A percentile compares a stretch with the other conserved stretches of the same genome.
phyloP scores from a whole-genome alignment of 2,797 vertebrate species.

The Poliocrania exsul region DNA sequence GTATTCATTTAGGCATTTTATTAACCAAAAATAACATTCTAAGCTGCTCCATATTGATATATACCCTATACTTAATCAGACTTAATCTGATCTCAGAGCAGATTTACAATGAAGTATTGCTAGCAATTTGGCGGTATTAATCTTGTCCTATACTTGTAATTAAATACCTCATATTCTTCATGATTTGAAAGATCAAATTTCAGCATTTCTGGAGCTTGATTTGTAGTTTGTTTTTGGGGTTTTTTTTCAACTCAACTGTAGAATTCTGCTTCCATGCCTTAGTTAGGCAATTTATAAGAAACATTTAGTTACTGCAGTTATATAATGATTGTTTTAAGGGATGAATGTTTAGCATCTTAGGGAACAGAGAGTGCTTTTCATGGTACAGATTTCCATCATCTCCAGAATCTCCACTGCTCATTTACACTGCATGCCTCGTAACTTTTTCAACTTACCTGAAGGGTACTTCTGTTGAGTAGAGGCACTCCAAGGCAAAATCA shows the following conservation, averaged over 20 bases:
- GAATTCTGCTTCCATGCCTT: background rate
- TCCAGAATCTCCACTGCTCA: conserved; percentile 37
- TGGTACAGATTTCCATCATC: background rate
- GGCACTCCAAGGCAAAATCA: conserved; percentile 65
- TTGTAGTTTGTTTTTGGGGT: rapidly evolving
- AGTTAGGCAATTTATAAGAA: background rate
- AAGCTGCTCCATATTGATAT: background rate
- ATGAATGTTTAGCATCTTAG: background rate
- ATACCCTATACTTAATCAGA: background rate
- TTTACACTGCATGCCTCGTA: conserved; percentile 49
- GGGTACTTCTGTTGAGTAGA: conserved; percentile 57
- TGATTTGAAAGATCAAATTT: background rate
- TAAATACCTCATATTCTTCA: background rate
- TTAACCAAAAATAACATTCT: background rate
- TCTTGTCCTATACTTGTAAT: background rate
- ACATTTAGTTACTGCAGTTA: background rate
- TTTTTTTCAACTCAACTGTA: background rate
- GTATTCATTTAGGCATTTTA: background rate
- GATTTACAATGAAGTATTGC: background rate
- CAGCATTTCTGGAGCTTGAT: background rate
- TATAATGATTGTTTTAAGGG: background rate
- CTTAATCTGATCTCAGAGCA: background rate
- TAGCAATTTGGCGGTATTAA: background rate
- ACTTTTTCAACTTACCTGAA: conserved; percentile 67
- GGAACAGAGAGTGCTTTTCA: background rate